Evolutionary conservation across 2,888 invertebrate genomes (phyloP), one percentile per base, ranked within the genome.

Genomic region (Drosophila anomalipes): DNA sequence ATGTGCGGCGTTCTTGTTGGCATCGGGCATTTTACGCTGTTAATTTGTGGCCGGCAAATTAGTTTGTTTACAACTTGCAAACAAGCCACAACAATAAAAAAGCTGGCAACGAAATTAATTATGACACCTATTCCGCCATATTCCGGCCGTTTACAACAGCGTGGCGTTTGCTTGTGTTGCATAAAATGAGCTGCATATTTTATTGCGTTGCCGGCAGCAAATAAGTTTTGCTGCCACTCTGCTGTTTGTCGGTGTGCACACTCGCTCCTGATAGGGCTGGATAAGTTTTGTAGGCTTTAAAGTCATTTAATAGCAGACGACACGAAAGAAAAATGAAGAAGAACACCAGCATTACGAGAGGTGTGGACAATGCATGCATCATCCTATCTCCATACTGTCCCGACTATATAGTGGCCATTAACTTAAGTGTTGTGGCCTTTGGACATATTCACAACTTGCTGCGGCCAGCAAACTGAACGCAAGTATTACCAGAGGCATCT

Each of bases 31-130:
- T 53, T 59, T n/a, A 58, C 59, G 59, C 59, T 74, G 57, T 65
- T 60, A 81, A 77, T 73, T 81, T 74, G 68, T 58, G 65, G 47
- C 65, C 58, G 74, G 56, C 54, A 74, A 75, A 77, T 70, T 73
- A 73, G 69, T 74, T 75, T 77, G 75, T 74, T 88, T 77, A 74
- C 75, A 74, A 74, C 67, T 58, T 68, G 56, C 61, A 81, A 76
- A 81, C 75, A 70, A 76, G 33, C 63, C 62, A 59, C 64, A 79
- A 76, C 80, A 81, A 82, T 74, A 67, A 70, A 70, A 70, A 70
- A 77, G 74, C 83, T 74, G 87, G 47, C 75, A 69, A 67, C 67
- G 57, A 85, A 84, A 87, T 85, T 89, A 87, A 90, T 89, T 85
- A 89, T 85, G 81, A 84, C 90, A 86, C 75, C 80, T 70, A 67